Percentiles rank a stretch among this genome's conserved stretches.
phyloP scores from a whole-genome alignment of 2,113 vertebrate genomes.

The Pelodiscus sinensis region DNA sequence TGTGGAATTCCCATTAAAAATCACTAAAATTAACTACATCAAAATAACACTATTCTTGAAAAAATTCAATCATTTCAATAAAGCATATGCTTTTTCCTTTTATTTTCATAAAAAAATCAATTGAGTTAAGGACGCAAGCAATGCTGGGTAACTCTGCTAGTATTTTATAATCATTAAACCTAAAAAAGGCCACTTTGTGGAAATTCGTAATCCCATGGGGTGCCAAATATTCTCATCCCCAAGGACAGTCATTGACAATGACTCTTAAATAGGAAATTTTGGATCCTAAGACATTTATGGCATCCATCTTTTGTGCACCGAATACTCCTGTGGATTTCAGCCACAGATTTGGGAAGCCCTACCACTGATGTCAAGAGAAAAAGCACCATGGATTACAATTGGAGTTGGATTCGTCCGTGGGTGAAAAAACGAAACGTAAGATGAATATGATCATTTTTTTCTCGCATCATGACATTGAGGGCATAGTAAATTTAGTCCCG shows the following conservation, averaged over 20 bases:
- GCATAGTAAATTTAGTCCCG: not conserved
- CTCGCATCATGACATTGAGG: not conserved
- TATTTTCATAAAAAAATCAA: no score
- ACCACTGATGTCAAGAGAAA: not conserved
- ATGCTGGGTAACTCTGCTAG: no score
- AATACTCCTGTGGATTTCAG: not conserved
- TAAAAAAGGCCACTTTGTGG: not conserved
- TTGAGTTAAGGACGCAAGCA: no score
- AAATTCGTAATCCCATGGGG: not conserved
- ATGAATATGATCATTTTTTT: not conserved
- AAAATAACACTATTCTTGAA: no score
- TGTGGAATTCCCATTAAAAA: no score
- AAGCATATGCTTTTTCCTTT: no score
- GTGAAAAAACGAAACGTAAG: not conserved
- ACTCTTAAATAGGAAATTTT: accelerated
- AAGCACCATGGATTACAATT: not conserved
- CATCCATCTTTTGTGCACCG: not conserved
- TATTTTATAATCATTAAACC: not conserved
- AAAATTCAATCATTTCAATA: no score
- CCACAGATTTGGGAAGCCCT: not conserved
- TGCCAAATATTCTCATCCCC: not conserved
- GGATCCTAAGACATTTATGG: accelerated
- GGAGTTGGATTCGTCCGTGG: not conserved
- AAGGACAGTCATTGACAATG: not conserved
- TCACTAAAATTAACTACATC: no score